Evolutionary conservation across 1,140 invertebrate genomes (phyloP).

Genomic region (Caenorhabditis brenneri): DNA sequence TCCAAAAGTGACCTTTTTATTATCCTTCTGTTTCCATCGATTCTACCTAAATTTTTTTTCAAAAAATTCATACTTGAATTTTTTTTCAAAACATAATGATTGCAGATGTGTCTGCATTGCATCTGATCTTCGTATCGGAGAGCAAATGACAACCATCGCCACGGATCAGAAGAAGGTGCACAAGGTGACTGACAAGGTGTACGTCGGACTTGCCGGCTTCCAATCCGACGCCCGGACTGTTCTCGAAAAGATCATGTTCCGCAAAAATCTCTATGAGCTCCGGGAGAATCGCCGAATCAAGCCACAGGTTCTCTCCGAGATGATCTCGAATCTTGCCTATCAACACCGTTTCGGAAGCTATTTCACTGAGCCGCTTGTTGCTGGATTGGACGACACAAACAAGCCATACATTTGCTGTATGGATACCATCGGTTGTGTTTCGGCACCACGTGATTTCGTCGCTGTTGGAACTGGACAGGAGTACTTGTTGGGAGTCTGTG

Average conservation of each 20-base stretch:
- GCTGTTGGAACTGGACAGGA: slow-evolving; percentile 90
- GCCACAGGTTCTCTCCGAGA: slow-evolving; percentile 80
- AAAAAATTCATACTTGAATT: no score
- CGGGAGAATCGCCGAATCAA: slow-evolving; percentile 86
- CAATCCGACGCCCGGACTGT: slow-evolving; percentile 93
- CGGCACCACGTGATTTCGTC: slow-evolving; percentile 86
- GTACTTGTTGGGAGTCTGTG: slow-evolving; percentile 96
- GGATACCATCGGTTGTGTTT: slow-evolving; percentile 87
- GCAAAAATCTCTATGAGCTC: slow-evolving; percentile 89
- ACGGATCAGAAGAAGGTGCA: slow-evolving; percentile 69
- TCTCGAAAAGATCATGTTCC: slow-evolving; percentile 76
- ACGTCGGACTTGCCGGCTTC: slow-evolving; percentile 87
- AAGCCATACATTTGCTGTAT: slow-evolving; percentile 90
- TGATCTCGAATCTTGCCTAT: slow-evolving; percentile 93
- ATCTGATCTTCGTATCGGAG: slow-evolving; percentile 82
- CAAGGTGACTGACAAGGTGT: slow-evolving; percentile 76
- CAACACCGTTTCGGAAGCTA: slow-evolving; percentile 96
- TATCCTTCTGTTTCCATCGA: no score
- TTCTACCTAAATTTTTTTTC: no score
- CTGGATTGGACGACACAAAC: slow-evolving; percentile 85
- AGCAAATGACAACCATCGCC: slow-evolving; percentile 69
- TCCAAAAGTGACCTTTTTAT: no score
- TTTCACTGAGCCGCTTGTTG: slow-evolving; percentile 94
- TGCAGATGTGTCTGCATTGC: slow-evolving; percentile 86
- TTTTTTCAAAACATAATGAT: not conserved